Conservation (phyloP, 2,113 vertebrate species). For the Laticauda laticaudata region DNA sequence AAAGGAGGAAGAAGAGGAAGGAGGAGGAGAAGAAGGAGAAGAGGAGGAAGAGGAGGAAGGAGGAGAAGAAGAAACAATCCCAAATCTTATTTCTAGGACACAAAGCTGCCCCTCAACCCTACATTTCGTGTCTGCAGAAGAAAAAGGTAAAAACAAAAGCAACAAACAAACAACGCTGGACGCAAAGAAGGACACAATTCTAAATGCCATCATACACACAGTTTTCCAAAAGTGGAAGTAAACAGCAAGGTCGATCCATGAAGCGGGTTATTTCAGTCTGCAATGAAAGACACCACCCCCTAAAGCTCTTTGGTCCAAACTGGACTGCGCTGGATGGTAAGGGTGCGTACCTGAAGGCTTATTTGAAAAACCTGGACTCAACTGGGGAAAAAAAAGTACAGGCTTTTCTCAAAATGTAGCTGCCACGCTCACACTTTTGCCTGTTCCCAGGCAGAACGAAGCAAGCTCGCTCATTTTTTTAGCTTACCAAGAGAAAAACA, state of each 20-base stretch:
- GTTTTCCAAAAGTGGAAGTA: slow-evolving; percentile 81
- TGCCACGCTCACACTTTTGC: slow-evolving; percentile 63
- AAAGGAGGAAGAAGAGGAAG: too few relatives aligned
- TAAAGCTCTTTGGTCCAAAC: slow-evolving; percentile 62
- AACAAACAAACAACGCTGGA: slow-evolving; percentile 77
- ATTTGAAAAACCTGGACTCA: slow-evolving; percentile 33
- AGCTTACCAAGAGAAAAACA: slow-evolving; percentile 41
- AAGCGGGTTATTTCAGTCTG: slow-evolving; percentile 57
- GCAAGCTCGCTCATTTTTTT: slow-evolving; percentile 44
- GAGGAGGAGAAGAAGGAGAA: too few relatives aligned
- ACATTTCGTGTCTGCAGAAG: slow-evolving; percentile 82
- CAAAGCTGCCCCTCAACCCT: slow-evolving; percentile 86
- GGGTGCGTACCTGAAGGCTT: slow-evolving; percentile 35
- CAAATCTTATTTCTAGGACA: slow-evolving; percentile 68
- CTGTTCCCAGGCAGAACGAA: slow-evolving; percentile 52
- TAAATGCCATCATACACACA: slow-evolving; percentile 84
- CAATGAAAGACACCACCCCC: slow-evolving; percentile 36
- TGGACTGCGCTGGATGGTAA: slow-evolving; percentile 36
- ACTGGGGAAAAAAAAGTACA: slow-evolving; percentile 16
- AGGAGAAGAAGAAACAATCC: slow-evolving; percentile 41
- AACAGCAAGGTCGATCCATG: slow-evolving; percentile 64
- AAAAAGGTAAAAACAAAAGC: slow-evolving; percentile 66
- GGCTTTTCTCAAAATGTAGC: slow-evolving; percentile 18
- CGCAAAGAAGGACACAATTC: slow-evolving; percentile 86
- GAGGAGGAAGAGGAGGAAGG: too few relatives aligned